These are phyloP conservation scores for Paramuricea clavata DNA, from an alignment of 92 coral and sea anemone species.

Conservation along the genomic window DNA sequence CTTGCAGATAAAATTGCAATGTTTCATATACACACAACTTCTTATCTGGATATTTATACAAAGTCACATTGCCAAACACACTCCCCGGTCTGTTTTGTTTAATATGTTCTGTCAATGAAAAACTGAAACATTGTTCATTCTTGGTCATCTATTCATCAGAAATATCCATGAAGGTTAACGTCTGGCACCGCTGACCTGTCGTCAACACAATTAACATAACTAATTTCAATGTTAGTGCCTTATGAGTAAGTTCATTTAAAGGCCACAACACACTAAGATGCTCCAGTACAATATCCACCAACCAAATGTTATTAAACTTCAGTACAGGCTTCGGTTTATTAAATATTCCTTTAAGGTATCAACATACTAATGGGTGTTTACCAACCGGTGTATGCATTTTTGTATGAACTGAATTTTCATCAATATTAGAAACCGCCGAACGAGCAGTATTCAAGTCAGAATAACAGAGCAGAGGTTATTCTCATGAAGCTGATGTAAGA, in stretches of 20 bases:
- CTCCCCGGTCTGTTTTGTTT: no score
- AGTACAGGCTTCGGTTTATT: no score
- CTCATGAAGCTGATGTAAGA: no score
- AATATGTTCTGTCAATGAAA: slow-evolving; percentile 64
- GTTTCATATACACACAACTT: slow-evolving; percentile 73
- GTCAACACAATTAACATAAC: slow-evolving; percentile 67
- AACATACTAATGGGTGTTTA: no score
- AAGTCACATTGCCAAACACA: slow-evolving; percentile 65
- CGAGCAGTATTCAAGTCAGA: no score
- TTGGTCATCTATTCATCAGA: slow-evolving; percentile 49
- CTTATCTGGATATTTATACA: slow-evolving; percentile 45
- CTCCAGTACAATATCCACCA: slow-evolving; percentile 65
- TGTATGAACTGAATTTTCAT: no score
- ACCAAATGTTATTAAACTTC: slow-evolving; percentile 64
- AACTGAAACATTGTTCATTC: slow-evolving; percentile 48
- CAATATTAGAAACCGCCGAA: no score
- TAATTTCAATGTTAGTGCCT: slow-evolving; percentile 63
- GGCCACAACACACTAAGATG: slow-evolving; percentile 59
- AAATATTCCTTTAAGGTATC: no score
- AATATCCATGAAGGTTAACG: slow-evolving; percentile 46
- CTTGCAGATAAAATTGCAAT: slow-evolving; percentile 40
- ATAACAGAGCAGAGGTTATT: no score
- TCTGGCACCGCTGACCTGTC: slow-evolving; percentile 68
- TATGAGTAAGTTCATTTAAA: slow-evolving; percentile 46
- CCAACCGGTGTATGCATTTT: no score